phyloP scores from a whole-genome alignment of 2,888 invertebrate species.

The Apamea monoglypha region DNA sequence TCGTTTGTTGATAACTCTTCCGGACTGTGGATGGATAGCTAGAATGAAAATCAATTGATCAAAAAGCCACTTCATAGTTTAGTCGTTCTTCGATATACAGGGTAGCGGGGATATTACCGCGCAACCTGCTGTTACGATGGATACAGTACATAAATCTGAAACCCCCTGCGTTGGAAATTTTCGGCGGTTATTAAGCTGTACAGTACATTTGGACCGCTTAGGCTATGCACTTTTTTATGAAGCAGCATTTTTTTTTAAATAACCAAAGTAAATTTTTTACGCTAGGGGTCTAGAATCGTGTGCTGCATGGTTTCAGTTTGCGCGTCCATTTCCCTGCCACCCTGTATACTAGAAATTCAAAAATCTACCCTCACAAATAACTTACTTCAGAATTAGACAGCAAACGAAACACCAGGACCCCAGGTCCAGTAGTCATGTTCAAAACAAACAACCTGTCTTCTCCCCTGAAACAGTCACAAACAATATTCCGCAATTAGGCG shows the following conservation, averaged over 20 bases:
- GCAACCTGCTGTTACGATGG: no score
- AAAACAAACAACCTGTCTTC: conserved; percentile 74
- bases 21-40: conserved; percentile 80
- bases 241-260: no score
- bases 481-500: conserved; percentile 42
- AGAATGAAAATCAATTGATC: conserved; percentile 19
- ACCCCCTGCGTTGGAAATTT: no score
- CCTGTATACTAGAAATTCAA: neutral
- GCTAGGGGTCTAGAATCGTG: no score
- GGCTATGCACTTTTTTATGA: no score
- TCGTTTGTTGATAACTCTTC: conserved; percentile 80
- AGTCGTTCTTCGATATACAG: neutral
- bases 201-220: no score
- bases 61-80: neutral
- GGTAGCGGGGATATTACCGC: no score
- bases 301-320: no score
- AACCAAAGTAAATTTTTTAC: no score
- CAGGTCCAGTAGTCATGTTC: conserved; percentile 88
- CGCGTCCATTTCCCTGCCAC: no score
- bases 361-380: neutral
- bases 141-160: no score
- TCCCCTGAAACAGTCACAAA: conserved; percentile 68
- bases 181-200: no score
- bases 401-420: conserved; percentile 84
- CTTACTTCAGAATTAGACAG: conserved; percentile 85